Conservation (phyloP, 2,113 vertebrate species). For the Plecotus auritus region DNA sequence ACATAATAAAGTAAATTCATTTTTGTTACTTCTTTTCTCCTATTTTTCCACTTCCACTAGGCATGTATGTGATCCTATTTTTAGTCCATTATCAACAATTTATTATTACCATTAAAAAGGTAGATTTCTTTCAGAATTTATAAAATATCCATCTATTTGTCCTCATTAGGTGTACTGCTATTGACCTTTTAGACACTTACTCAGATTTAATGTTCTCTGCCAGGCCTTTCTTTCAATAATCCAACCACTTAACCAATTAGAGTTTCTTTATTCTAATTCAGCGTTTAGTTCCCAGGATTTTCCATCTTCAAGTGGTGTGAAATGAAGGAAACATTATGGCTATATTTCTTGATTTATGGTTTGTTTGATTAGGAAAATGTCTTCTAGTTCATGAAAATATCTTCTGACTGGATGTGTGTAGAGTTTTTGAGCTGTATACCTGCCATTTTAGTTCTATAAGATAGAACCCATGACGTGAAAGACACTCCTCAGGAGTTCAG, state of each 20-base stretch:
- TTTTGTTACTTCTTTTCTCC: neutral
- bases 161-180: neutral
- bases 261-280: constrained; percentile 8
- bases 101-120: neutral
- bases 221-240: neutral
- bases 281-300: constrained; percentile 6
- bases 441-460: neutral
- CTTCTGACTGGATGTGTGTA: neutral
- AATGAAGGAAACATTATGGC: neutral
- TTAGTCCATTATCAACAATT: neutral
- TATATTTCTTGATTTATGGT: neutral
- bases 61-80: neutral
- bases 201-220: neutral
- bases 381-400: neutral
- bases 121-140: neutral
- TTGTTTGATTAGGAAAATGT: neutral
- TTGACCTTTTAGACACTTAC: neutral
- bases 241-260: neutral
- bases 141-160: neutral
- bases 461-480: neutral
- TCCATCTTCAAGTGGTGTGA: neutral
- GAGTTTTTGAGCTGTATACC: neutral
- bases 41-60: neutral
- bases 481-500: neutral
- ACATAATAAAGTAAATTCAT: neutral